These are phyloP conservation scores for Pteromalus puparum DNA, from an alignment of 1,140 invertebrate species.

Conservation along the genomic window DNA sequence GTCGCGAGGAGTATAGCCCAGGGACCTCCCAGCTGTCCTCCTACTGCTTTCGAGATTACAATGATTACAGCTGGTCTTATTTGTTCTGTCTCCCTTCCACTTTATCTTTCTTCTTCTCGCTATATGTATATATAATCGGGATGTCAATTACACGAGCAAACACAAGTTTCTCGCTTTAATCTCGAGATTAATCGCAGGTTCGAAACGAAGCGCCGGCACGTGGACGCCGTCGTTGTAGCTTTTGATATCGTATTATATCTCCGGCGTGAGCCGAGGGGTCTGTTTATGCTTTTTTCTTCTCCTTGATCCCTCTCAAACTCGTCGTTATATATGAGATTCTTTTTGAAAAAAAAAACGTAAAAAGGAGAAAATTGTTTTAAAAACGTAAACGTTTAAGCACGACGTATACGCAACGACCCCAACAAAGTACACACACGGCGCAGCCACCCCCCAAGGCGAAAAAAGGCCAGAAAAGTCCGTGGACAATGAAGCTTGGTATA, in stretches of 20 bases:
- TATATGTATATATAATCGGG: not conserved
- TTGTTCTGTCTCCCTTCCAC: conserved; percentile 57
- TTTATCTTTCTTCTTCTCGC: conserved; percentile 26
- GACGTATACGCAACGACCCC: no score
- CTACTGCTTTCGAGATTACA: conserved; percentile 66
- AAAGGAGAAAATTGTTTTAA: not conserved
- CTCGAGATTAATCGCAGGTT: conserved; percentile 61
- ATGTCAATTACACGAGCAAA: conserved; percentile 60
- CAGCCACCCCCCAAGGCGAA: not conserved
- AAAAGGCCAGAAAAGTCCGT: conserved; percentile 5
- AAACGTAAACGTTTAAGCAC: no score
- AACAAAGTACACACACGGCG: not conserved
- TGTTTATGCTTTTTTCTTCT: not conserved
- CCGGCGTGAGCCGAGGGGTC: not conserved
- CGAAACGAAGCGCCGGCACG: conserved; percentile 57
- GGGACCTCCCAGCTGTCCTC: conserved; percentile 69
- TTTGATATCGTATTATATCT: not conserved
- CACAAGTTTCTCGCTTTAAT: conserved; percentile 62
- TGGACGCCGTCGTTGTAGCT: conserved; percentile 48
- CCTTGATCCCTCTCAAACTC: no score
- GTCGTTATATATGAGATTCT: no score
- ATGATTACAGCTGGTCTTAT: conserved; percentile 69
- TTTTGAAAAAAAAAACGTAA: no score
- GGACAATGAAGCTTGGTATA: conserved; percentile 33
- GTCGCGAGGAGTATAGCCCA: conserved; percentile 48